Conservation (phyloP, 2,888 invertebrate genomes). For the Alviniconcha strummeri region DNA sequence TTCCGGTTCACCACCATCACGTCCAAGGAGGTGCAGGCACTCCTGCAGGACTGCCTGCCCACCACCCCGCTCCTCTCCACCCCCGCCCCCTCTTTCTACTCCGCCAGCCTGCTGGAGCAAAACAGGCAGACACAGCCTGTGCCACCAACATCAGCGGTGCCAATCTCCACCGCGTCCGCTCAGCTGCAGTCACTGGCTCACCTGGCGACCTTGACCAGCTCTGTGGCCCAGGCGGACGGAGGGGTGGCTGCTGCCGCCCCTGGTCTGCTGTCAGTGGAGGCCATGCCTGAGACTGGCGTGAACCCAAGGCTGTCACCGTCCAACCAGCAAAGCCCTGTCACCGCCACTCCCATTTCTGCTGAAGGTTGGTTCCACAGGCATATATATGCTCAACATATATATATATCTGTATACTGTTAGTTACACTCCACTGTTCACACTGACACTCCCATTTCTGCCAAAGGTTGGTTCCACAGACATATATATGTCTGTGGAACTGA, state of each 20-base stretch:
- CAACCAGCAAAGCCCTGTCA: constrained; percentile 2
- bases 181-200: constrained; percentile 2
- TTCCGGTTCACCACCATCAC: constrained; percentile 33
- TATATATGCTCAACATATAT: too few relatives aligned
- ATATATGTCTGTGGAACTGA: too few relatives aligned
- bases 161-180: background rate
- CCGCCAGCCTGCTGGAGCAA: constrained; percentile 15
- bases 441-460: constrained; percentile 22
- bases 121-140: constrained; percentile 1
- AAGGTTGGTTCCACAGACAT: constrained; percentile 11
- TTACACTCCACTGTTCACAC: background rate
- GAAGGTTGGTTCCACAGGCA: constrained; percentile 16
- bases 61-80: constrained; percentile 31
- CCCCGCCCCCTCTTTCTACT: constrained; percentile 26
- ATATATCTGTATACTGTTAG: too few relatives aligned
- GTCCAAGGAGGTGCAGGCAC: constrained; percentile 3
- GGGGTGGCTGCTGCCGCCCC: background rate
- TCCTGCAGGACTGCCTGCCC: constrained; percentile 25
- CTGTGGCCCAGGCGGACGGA: background rate
- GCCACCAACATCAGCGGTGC: background rate
- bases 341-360: constrained; percentile 23
- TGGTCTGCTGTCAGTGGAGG: background rate
- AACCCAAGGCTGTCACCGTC: background rate
- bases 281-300: background rate
- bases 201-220: background rate